These are phyloP conservation scores for Vanessa tameamea DNA, from an alignment of 1,140 invertebrate species.

Conservation along the genomic window DNA sequence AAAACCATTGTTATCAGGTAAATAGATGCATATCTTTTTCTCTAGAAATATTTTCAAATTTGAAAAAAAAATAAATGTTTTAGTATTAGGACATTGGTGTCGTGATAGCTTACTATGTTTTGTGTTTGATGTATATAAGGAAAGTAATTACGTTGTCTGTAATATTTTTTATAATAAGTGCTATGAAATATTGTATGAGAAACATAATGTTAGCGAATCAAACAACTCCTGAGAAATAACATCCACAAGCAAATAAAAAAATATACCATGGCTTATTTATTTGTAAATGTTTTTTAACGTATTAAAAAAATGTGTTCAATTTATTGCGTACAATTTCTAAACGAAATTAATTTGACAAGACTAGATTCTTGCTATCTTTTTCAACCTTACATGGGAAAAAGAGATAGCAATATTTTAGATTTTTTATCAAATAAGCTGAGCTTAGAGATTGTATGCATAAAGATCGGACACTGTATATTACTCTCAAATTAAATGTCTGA, in stretches of 20 bases:
- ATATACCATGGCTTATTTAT: not conserved
- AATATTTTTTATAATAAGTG: constrained; percentile 23
- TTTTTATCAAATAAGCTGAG: too few species aligned
- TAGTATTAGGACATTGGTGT: constrained; percentile 72
- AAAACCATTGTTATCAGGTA: constrained; percentile 69
- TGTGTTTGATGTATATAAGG: constrained; percentile 57
- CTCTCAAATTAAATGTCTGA: too few species aligned
- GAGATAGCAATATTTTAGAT: too few species aligned
- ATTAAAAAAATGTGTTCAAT: too few species aligned
- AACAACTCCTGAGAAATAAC: not conserved
- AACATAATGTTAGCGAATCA: not conserved
- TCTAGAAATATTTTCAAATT: constrained; percentile 76
- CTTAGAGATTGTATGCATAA: too few species aligned
- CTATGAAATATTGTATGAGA: constrained; percentile 9
- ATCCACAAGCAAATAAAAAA: not conserved
- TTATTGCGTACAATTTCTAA: too few species aligned
- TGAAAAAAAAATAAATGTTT: constrained; percentile 63
- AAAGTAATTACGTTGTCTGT: constrained; percentile 7
- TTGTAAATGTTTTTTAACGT: too few species aligned
- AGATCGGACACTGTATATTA: too few species aligned
- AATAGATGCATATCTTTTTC: constrained; percentile 79
- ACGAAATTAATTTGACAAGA: too few species aligned
- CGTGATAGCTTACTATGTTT: constrained; percentile 65
- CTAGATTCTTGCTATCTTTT: too few species aligned
- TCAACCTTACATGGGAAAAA: too few species aligned